A percentile compares a stretch with the other conserved stretches of the same genome.
These are phyloP conservation scores for Cephalopachus bancanus DNA, from an alignment of 2,797 vertebrate genomes.

Conservation along the genomic window DNA sequence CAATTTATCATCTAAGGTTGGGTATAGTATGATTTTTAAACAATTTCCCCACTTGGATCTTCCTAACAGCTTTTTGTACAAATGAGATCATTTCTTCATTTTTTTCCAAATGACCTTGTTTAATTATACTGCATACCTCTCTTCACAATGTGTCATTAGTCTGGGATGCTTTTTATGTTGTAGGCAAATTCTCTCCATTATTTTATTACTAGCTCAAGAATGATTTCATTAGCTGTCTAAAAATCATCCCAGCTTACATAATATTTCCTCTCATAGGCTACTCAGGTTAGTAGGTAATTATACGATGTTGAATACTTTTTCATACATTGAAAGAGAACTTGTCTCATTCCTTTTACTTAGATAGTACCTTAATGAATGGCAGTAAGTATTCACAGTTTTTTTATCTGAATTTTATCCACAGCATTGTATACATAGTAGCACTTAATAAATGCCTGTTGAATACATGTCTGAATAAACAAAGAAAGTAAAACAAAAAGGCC, in stretches of 20 bases:
- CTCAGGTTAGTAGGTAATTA: background rate
- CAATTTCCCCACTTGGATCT: background rate
- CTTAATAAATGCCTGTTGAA: background rate
- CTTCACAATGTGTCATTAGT: background rate
- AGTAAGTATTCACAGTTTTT: background rate
- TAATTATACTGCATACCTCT: background rate
- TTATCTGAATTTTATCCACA: background rate
- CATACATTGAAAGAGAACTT: background rate
- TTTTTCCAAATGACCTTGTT: background rate
- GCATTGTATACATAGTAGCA: background rate
- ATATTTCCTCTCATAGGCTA: background rate
- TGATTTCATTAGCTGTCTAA: background rate
- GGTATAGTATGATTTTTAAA: background rate
- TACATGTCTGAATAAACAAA: background rate
- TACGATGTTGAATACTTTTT: conserved; percentile 9
- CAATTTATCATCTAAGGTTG: conserved; percentile 2
- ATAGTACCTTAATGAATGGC: background rate
- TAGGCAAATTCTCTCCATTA: conserved; percentile 9
- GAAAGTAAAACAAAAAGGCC: background rate
- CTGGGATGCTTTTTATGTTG: background rate
- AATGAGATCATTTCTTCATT: background rate
- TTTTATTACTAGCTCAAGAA: background rate
- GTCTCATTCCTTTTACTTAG: background rate
- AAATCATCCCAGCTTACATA: background rate
- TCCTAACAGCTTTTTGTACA: background rate